Percentiles rank a stretch among this genome's conserved stretches.
phyloP scores from a whole-genome alignment of 2,113 vertebrate genomes.

The Gavialis gangeticus region DNA sequence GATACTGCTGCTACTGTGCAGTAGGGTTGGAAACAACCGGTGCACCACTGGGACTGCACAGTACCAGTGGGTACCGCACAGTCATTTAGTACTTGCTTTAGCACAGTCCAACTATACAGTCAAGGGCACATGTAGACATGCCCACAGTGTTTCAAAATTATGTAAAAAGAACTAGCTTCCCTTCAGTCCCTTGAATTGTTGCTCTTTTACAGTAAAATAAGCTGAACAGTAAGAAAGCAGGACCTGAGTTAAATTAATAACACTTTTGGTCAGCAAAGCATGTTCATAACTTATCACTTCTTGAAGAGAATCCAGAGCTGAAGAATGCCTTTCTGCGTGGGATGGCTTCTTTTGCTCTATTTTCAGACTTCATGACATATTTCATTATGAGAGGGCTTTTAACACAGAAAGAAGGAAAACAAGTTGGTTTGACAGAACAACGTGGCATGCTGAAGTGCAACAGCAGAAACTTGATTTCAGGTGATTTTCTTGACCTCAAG shows the following conservation, averaged over 20 bases:
- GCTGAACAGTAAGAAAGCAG: constrained; percentile 51
- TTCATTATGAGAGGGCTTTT: background rate
- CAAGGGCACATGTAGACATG: no score
- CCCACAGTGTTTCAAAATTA: constrained; percentile 41
- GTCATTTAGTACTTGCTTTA: no score
- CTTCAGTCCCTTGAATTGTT: constrained; percentile 30
- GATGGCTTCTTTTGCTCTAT: background rate
- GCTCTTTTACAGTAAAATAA: constrained; percentile 32
- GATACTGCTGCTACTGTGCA: no score
- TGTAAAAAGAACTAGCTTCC: background rate
- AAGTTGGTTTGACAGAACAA: constrained; percentile 4
- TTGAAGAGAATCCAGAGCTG: constrained; percentile 31
- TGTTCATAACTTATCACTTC: constrained; percentile 39
- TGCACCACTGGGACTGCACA: background rate
- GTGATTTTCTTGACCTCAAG: background rate
- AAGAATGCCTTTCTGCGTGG: constrained; percentile 47
- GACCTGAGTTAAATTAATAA: constrained; percentile 41
- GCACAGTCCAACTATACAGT: no score
- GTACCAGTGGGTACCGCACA: no score
- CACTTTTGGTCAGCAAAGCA: background rate
- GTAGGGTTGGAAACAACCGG: no score
- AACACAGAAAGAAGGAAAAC: background rate
- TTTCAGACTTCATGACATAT: constrained; percentile 33
- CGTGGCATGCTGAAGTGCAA: background rate
- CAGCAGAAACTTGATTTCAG: background rate